Conservation (phyloP, 1,140 invertebrate species). For the Bactericera cockerelli region DNA sequence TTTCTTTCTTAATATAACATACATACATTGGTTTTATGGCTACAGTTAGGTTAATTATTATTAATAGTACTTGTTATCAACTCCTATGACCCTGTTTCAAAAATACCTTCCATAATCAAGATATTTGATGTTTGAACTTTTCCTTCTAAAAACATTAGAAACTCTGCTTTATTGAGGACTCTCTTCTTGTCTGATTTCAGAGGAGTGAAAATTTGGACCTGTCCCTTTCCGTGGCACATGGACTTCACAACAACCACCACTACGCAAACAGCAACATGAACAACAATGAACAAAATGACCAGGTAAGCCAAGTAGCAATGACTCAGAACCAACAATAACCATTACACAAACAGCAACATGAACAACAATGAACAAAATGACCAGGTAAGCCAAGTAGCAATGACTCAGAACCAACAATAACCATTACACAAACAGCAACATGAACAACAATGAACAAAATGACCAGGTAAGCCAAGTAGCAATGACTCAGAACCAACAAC, state of each 20-base stretch:
- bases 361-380: too few relatives aligned
- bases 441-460: too few relatives aligned
- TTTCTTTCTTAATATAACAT: too few relatives aligned
- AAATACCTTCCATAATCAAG: too few relatives aligned
- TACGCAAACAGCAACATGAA: slow-evolving; percentile 36
- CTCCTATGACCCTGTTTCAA: too few relatives aligned
- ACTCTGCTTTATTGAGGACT: too few relatives aligned
- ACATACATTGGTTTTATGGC: too few relatives aligned
- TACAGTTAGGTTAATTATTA: too few relatives aligned
- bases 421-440: slow-evolving; percentile 39
- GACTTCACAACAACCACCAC: slow-evolving; percentile 46
- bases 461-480: slow-evolving; percentile 45
- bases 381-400: slow-evolving; percentile 38
- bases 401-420: slow-evolving; percentile 34
- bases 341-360: slow-evolving; percentile 35
- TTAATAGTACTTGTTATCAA: too few relatives aligned
- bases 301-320: slow-evolving; percentile 35
- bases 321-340: slow-evolving; percentile 37
- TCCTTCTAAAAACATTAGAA: too few relatives aligned
- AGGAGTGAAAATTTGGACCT: slow-evolving; percentile 56
- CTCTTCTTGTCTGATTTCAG: slow-evolving; percentile 41
- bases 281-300: slow-evolving; percentile 30
- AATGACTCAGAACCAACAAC: slow-evolving; percentile 28
- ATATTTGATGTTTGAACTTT: too few relatives aligned
- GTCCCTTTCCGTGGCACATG: slow-evolving; percentile 47